A percentile compares a stretch with the other conserved stretches of the same genome.
These are phyloP conservation scores for Mythimna pallens DNA, from an alignment of 2,888 invertebrate genomes.

Conservation along the genomic window DNA sequence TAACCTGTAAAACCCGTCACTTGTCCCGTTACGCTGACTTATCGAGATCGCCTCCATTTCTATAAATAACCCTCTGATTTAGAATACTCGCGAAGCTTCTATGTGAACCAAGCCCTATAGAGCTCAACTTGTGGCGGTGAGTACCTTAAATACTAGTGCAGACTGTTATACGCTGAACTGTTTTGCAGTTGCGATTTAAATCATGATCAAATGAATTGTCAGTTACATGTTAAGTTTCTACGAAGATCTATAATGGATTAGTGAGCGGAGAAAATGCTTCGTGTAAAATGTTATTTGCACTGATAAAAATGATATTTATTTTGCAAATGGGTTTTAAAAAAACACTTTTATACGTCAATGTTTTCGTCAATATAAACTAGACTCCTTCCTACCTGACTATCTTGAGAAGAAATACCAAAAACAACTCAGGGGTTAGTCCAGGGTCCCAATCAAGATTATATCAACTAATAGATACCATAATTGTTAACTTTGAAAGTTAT, in stretches of 20 bases:
- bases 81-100: conserved; percentile 22
- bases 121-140: conserved; percentile 1
- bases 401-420: no score
- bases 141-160: fast-evolving
- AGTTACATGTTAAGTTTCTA: neutral
- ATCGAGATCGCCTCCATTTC: conserved; percentile 47
- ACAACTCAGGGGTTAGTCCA: neutral
- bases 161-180: conserved; percentile 9
- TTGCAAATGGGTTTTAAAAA: no score
- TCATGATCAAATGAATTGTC: conserved; percentile 14
- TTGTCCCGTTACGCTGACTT: conserved; percentile 51
- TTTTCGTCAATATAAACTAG: no score
- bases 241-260: conserved; percentile 10
- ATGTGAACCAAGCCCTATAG: conserved; percentile 17
- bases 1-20: conserved; percentile 52
- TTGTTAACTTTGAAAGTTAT: no score
- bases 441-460: no score
- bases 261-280: conserved; percentile 1
- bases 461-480: no score
- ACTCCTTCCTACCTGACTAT: no score
- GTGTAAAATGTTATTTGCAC: neutral
- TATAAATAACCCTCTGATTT: conserved; percentile 52
- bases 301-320: no score
- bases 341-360: no score
- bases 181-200: conserved; percentile 1